Percentiles rank a stretch among this genome's conserved stretches.
Evolutionary conservation across 1,140 invertebrate species (phyloP).

Genomic region (Ylistrum balloti): DNA sequence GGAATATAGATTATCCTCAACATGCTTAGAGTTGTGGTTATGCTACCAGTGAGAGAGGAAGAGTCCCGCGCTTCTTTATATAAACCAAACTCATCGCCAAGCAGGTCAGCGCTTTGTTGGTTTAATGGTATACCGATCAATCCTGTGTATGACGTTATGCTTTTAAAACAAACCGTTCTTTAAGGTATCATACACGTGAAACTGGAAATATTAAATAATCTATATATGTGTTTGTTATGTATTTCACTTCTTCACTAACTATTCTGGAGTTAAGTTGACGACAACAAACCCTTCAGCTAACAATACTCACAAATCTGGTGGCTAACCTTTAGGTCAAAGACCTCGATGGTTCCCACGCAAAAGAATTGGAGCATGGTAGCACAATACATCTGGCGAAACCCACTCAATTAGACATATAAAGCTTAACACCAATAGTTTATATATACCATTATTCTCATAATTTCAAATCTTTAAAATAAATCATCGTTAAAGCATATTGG

Average conservation of each 20-base stretch:
- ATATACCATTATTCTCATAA: background rate
- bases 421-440: background rate
- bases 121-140: background rate
- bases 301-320: background rate
- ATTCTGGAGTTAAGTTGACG: background rate
- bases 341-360: background rate
- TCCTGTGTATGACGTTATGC: no score
- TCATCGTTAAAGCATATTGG: background rate
- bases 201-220: no score
- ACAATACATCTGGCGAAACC: background rate
- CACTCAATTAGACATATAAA: background rate
- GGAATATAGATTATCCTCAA: background rate
- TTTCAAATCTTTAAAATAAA: background rate
- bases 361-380: background rate
- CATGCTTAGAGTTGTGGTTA: background rate
- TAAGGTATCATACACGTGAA: no score
- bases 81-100: background rate
- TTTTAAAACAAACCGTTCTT: background rate
- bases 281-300: background rate
- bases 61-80: background rate
- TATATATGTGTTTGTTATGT: no score
- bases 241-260: no score
- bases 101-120: background rate
- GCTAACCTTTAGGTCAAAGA: slow-evolving; percentile 1
- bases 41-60: background rate